A percentile compares a stretch with the other conserved stretches of the same genome.
phyloP scores from a whole-genome alignment of 2,797 vertebrate genomes.

The Thalassophryne amazonica region DNA sequence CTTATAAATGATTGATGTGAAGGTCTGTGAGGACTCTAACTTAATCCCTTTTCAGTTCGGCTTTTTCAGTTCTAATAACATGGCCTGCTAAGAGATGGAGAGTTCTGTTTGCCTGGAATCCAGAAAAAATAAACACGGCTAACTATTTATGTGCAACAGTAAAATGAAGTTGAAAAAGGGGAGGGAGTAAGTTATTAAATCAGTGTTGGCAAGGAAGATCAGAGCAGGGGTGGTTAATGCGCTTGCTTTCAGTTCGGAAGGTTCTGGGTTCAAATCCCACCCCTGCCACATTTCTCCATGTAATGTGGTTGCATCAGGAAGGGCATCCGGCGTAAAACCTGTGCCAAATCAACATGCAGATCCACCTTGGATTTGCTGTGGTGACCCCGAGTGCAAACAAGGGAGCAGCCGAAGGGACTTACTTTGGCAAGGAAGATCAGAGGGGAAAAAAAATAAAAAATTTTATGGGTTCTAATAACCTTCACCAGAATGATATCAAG shows the following conservation, averaged over 20 bases:
- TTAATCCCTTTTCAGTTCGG: constrained; percentile 38
- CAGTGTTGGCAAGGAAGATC: constrained; percentile 1
- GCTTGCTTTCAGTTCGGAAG: too few species aligned
- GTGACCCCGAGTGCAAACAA: too few species aligned
- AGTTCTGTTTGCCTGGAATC: constrained; percentile 5
- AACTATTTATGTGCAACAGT: constrained; percentile 20
- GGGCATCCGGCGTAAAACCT: too few species aligned
- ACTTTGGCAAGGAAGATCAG: constrained; percentile 1
- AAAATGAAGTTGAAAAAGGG: constrained; percentile 9
- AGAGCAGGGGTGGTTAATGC: too few species aligned
- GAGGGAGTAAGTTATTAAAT: background rate
- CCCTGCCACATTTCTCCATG: too few species aligned
- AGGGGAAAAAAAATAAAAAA: background rate
- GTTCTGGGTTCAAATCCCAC: too few species aligned
- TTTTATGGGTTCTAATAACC: constrained; percentile 12
- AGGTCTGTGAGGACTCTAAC: constrained; percentile 28
- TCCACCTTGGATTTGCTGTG: too few species aligned
- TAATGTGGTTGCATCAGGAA: too few species aligned
- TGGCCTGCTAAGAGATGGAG: constrained; percentile 9
- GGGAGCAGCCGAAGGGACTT: too few species aligned
- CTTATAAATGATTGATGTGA: constrained; percentile 43
- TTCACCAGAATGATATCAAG: background rate
- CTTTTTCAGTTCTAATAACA: constrained; percentile 22
- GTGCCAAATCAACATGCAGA: too few species aligned
- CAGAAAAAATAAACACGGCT: constrained; percentile 22